Evolutionary conservation across 2,888 invertebrate species (phyloP).

Genomic region (Rambutsinella grinnellia): DNA sequence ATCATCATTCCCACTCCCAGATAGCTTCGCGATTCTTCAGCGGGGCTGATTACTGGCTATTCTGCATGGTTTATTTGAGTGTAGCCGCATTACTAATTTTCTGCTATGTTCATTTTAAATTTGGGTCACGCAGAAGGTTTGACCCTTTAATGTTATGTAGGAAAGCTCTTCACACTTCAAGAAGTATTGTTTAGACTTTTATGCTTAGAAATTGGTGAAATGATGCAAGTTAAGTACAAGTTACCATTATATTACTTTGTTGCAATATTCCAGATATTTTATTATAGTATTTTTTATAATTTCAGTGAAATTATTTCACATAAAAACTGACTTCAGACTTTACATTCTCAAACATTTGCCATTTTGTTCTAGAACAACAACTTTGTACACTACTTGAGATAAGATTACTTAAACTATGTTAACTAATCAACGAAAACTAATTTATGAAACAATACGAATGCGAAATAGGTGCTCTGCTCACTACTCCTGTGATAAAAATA

Average conservation of each 20-base stretch:
- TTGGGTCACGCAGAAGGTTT: conserved; percentile 48
- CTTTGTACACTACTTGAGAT: too few relatives aligned
- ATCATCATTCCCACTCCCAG: not conserved
- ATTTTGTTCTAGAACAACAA: too few relatives aligned
- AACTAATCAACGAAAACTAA: too few relatives aligned
- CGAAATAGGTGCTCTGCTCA: too few relatives aligned
- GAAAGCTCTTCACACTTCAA: conserved; percentile 24
- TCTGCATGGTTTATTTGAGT: conserved; percentile 81
- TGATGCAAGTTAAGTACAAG: not conserved
- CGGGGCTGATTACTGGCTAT: conserved; percentile 81
- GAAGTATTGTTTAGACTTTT: conserved; percentile 33
- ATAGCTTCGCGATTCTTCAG: conserved; percentile 70
- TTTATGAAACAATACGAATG: too few relatives aligned
- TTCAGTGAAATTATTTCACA: too few relatives aligned
- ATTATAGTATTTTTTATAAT: too few relatives aligned
- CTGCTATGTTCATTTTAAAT: conserved; percentile 79
- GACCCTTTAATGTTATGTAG: conserved; percentile 48
- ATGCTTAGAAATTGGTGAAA: not conserved
- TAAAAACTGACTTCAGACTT: too few relatives aligned
- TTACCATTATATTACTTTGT: not conserved
- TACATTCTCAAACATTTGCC: too few relatives aligned
- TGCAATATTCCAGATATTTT: not conserved
- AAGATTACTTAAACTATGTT: too few relatives aligned
- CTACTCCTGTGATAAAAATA: too few relatives aligned
- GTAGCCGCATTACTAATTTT: conserved; percentile 82